Base-by-base conservation (phyloP, 2,888 invertebrate genomes). In the Tenthredo amoena region DNA sequence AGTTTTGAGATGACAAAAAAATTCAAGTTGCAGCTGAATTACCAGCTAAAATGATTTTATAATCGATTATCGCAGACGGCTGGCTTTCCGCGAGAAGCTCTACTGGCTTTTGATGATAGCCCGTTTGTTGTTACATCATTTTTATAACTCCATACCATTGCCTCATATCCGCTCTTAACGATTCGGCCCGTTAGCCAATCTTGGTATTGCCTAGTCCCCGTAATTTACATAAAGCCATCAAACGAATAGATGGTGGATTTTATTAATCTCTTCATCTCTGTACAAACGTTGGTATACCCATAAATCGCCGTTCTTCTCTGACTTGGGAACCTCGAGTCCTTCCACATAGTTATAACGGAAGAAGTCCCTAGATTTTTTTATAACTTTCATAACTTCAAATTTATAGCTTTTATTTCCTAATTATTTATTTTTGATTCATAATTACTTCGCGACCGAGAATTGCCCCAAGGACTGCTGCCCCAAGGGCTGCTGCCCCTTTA, bases 111-210 rank as follows among this genome's bases (percentile, higher is more conserved):
- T 77, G 21, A 26, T 77, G 26, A 18, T 55, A n/a, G 15, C 55
- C 31, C 31, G 76, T 26, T 26, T 26, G 71, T 18, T 37, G 71
- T 71, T 71, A 71, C 71, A 43, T 74, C 43, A 74, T 74, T 74
- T 43, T 43, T n/a, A 43, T 18, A 43, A 43, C 74, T 74, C 10
- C 43, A 74, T 74, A 21, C 43, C 43, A 40, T 74, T 74, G 74
- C 31, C 34, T 74, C 31, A 43, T 74, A 43, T 74, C 18, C 31
- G 18, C 21, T 40, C n/a, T 26, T 43, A 74, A 43, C 74, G 74
- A 74, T 74, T 43, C 43, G 7, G 34, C 34, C 15, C 68, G 31
- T 62, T 31, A 34, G 68, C 31, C 34, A 68, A 43, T 74, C n/a
- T n/a, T 12, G 40, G 4, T 43, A 62, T 62, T 62, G 62, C 68